Evolutionary conservation across 2,888 invertebrate genomes (phyloP).

Genomic region (Lepidonotus clava): DNA sequence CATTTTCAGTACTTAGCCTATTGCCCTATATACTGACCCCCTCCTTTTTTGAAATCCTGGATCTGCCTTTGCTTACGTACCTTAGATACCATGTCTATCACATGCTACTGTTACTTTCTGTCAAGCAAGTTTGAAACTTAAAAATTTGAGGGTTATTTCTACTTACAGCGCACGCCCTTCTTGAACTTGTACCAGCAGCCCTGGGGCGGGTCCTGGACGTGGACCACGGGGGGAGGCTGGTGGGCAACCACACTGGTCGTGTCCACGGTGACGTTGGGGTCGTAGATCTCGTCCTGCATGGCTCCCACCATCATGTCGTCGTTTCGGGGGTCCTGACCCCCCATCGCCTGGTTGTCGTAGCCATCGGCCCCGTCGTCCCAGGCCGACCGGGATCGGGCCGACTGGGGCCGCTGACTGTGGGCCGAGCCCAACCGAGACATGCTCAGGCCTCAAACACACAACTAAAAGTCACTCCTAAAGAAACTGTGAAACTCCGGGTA

Average conservation of each 20-base stretch:
- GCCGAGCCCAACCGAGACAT: constrained; percentile 5
- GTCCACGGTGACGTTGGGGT: constrained; percentile 44
- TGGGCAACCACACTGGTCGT: background rate
- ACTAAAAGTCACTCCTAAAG: too few species aligned
- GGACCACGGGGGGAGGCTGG: constrained; percentile 50
- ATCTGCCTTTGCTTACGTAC: too few species aligned
- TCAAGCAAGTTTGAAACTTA: too few species aligned
- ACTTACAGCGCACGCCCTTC: constrained; percentile 78
- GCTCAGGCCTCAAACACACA: too few species aligned
- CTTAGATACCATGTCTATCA: too few species aligned
- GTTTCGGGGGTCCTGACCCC: background rate
- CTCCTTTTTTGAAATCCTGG: too few species aligned
- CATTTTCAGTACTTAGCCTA: too few species aligned
- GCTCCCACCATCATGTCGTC: constrained; percentile 62
- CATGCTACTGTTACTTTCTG: too few species aligned
- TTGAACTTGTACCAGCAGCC: constrained; percentile 73
- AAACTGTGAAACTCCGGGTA: too few species aligned
- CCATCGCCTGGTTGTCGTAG: constrained; percentile 24
- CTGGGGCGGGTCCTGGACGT: constrained; percentile 63
- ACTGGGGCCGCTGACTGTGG: constrained; percentile 67
- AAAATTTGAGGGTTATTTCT: too few species aligned
- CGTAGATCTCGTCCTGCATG: constrained; percentile 66
- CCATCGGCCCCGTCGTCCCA: constrained; percentile 68
- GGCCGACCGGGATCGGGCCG: constrained; percentile 73
- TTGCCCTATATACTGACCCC: too few species aligned